A percentile compares a stretch with the other conserved stretches of the same genome.
Conservation (phyloP, 2,888 invertebrate species). For the Achlya flavicornis region DNA sequence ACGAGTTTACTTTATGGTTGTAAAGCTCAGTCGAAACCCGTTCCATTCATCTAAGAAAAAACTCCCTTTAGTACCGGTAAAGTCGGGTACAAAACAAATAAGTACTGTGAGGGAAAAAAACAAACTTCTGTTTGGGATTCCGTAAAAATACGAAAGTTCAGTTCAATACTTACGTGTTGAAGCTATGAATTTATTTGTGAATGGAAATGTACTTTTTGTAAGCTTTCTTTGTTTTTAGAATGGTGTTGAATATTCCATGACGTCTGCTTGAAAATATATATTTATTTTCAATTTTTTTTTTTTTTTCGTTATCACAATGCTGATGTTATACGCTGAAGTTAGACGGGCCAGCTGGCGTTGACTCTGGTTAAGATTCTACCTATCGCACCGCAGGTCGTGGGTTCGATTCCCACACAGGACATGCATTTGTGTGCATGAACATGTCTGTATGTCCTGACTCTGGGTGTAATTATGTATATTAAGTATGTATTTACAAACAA, state of each 20-base stretch:
- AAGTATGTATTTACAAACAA: too few species aligned
- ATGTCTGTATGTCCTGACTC: too few species aligned
- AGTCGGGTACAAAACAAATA: constrained; percentile 1
- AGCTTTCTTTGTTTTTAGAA: not conserved
- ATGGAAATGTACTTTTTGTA: not conserved
- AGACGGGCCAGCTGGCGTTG: too few species aligned
- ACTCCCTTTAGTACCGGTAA: constrained; percentile 6
- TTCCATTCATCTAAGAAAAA: constrained; percentile 8
- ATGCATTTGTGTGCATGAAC: too few species aligned
- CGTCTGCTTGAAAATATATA: not conserved
- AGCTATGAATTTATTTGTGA: not conserved
- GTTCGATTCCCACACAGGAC: too few species aligned
- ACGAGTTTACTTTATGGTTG: constrained; percentile 1
- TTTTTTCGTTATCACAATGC: too few species aligned
- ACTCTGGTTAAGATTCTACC: too few species aligned
- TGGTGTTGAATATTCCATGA: not conserved
- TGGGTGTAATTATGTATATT: too few species aligned
- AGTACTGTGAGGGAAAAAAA: not conserved
- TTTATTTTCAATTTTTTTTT: too few species aligned
- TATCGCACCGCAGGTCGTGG: too few species aligned
- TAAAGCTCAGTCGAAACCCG: constrained; percentile 1
- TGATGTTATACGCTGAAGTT: too few species aligned
- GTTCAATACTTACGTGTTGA: not conserved
- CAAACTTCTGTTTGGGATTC: not conserved
- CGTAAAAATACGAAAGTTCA: not conserved